These are phyloP conservation scores for Phataginus tetradactyla DNA, from an alignment of 2,797 vertebrate genomes.

Conservation along the genomic window DNA sequence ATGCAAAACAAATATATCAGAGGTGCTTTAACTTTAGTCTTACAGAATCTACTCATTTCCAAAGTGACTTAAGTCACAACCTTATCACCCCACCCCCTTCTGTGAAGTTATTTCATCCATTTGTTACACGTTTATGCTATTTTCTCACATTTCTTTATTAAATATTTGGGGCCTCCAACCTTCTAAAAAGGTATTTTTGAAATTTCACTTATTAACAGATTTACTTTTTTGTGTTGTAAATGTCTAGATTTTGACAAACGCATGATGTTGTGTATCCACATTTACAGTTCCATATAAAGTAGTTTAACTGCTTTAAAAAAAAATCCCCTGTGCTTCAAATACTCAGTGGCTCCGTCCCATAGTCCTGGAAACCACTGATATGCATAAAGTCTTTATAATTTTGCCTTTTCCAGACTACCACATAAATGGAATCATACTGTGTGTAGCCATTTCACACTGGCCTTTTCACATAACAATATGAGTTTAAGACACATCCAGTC, in stretches of 20 bases:
- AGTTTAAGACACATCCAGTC: not conserved
- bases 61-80: not conserved
- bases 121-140: not conserved
- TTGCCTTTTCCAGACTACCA: not conserved
- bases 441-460: not conserved
- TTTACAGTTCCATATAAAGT: not conserved
- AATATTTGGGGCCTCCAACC: not conserved
- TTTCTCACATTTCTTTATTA: not conserved
- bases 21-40: not conserved
- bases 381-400: not conserved
- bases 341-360: fast-evolving
- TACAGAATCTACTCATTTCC: not conserved
- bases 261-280: not conserved
- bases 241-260: not conserved
- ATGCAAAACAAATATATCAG: not conserved
- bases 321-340: not conserved
- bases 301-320: not conserved
- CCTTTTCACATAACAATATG: not conserved
- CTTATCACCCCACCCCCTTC: not conserved
- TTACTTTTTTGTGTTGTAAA: not conserved
- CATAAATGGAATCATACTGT: not conserved
- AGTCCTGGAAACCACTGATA: not conserved
- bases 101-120: not conserved
- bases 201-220: not conserved
- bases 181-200: not conserved